phyloP scores from a whole-genome alignment of 2,888 invertebrate genomes.

The Lissocephala sabroskyi region DNA sequence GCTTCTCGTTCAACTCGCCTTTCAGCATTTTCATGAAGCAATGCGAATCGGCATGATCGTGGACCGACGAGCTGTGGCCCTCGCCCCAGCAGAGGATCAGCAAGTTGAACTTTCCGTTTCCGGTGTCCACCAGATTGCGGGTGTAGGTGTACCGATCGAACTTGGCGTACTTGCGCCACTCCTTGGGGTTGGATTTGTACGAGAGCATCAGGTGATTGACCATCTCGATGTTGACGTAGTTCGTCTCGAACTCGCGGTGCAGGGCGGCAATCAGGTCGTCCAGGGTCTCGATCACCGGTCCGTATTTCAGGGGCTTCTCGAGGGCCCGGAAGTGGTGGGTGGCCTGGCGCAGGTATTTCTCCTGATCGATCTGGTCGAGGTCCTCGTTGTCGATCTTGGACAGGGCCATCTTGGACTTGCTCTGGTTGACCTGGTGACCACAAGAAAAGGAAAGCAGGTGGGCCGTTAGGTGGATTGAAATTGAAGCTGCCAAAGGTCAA shows the following conservation, averaged over 20 bases:
- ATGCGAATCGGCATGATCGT: slow-evolving; percentile 96
- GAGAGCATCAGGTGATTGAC: slow-evolving; percentile 83
- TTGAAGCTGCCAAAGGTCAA: background rate
- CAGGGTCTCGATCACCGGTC: slow-evolving; percentile 73
- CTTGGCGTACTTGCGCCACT: slow-evolving; percentile 96
- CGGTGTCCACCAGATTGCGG: slow-evolving; percentile 94
- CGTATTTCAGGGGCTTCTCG: slow-evolving; percentile 71
- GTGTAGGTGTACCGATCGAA: slow-evolving; percentile 95
- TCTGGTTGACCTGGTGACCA: slow-evolving; percentile 58
- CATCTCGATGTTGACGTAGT: slow-evolving; percentile 91
- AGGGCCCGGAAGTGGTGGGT: slow-evolving; percentile 70
- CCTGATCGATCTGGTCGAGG: slow-evolving; percentile 66
- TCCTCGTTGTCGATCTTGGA: slow-evolving; percentile 62
- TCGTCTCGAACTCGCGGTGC: slow-evolving; percentile 83
- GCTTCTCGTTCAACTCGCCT: slow-evolving; percentile 86
- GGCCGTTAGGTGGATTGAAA: background rate
- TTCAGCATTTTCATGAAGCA: slow-evolving; percentile 97
- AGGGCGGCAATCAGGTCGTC: slow-evolving; percentile 80
- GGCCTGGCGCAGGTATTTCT: slow-evolving; percentile 68
- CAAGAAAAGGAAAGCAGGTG: background rate
- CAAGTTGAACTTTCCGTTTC: slow-evolving; percentile 97
- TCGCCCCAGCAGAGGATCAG: slow-evolving; percentile 99
- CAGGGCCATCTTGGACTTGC: slow-evolving; percentile 62
- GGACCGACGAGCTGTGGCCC: slow-evolving; percentile 94
- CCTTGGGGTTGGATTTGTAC: slow-evolving; percentile 90